Evolutionary conservation across 2,113 vertebrate genomes (phyloP).

Genomic region (Notarius quadriscutis): DNA sequence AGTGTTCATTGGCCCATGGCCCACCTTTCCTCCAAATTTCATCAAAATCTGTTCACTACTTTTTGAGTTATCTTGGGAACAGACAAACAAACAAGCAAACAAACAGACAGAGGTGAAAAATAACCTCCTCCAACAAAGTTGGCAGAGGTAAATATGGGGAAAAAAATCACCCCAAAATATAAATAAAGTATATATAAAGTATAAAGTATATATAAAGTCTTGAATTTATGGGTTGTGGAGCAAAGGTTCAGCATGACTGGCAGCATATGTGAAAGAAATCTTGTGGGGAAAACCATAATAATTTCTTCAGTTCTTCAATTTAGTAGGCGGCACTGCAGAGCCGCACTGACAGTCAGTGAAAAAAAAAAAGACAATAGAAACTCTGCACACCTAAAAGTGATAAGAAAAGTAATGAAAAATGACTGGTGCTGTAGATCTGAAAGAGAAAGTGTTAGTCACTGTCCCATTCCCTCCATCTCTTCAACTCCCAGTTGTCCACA

Average conservation of each 20-base stretch:
- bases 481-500: not conserved
- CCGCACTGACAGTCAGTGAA: not conserved
- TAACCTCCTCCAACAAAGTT: no score
- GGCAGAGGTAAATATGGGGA: not conserved
- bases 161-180: not conserved
- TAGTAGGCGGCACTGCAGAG: not conserved
- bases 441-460: constrained; percentile 7
- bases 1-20: no score
- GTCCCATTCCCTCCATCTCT: constrained; percentile 5
- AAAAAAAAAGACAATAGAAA: not conserved
- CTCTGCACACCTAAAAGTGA: constrained; percentile 2
- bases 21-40: no score
- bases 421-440: constrained; percentile 4
- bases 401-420: constrained; percentile 18
- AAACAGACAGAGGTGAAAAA: no score
- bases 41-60: no score
- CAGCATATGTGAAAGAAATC: constrained; percentile 6
- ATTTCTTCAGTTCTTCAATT: constrained; percentile 9
- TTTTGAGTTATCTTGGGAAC: no score
- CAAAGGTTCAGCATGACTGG: not conserved
- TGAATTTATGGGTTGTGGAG: not conserved
- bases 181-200: not conserved
- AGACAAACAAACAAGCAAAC: no score
- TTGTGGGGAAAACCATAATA: not conserved
- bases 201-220: not conserved